A percentile compares a stretch with the other conserved stretches of the same genome.
phyloP scores from a whole-genome alignment of 2,113 vertebrate species.

The Scomber colias region DNA sequence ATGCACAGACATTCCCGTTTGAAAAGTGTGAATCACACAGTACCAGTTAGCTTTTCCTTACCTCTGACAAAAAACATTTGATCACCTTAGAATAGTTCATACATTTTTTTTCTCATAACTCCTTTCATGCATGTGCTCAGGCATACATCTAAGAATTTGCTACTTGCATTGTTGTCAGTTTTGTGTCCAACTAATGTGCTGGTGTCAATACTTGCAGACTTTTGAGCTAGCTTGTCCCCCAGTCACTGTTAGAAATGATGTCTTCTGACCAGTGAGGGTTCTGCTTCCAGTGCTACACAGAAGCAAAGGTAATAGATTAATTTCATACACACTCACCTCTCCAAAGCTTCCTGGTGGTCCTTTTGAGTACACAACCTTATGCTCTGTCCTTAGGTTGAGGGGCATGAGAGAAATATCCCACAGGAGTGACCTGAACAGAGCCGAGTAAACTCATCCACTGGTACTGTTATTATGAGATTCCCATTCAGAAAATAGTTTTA shows the following conservation, averaged over 20 bases:
- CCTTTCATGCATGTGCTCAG: not conserved
- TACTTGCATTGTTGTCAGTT: not conserved
- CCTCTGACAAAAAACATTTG: slow-evolving; percentile 9
- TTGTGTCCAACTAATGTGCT: slow-evolving; percentile 11
- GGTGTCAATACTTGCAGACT: not conserved
- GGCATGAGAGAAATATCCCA: not conserved
- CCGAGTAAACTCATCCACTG: not conserved
- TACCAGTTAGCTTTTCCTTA: slow-evolving; percentile 5
- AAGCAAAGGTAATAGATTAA: no score
- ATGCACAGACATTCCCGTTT: slow-evolving; percentile 80
- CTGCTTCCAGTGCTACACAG: no score
- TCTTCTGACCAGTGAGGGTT: no score
- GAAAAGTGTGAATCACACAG: slow-evolving; percentile 18
- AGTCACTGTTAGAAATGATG: not conserved
- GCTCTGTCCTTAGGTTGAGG: not conserved
- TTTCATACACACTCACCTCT: no score
- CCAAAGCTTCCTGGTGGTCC: not conserved
- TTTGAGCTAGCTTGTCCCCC: slow-evolving; percentile 6
- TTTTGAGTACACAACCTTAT: not conserved
- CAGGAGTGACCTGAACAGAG: not conserved
- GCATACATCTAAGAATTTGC: not conserved
- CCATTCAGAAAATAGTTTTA: not conserved
- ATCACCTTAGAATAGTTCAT: slow-evolving; percentile 20
- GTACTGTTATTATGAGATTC: not conserved
- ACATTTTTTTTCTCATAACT: not conserved